These are phyloP conservation scores for Tetragonula clypearis DNA, from an alignment of 1,140 invertebrate genomes.

Conservation along the genomic window DNA sequence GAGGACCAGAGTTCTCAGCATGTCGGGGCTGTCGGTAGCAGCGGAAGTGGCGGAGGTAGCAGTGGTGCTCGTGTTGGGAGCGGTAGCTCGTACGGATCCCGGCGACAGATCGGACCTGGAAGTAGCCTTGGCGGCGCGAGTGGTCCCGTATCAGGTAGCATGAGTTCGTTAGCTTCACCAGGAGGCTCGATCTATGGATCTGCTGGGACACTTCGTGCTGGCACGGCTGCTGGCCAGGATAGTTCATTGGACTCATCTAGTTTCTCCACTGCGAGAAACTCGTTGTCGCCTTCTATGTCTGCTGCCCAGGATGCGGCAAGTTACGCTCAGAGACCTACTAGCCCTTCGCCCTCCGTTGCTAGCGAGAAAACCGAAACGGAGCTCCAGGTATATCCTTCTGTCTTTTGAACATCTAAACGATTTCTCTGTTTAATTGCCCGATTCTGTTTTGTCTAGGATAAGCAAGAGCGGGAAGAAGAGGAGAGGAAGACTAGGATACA, in stretches of 20 bases:
- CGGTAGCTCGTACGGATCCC: slow-evolving; percentile 79
- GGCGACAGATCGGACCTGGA: slow-evolving; percentile 72
- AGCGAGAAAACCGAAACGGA: slow-evolving; percentile 90
- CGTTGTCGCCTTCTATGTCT: slow-evolving; percentile 85
- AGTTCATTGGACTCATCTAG: slow-evolving; percentile 81
- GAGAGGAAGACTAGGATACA: slow-evolving; percentile 96
- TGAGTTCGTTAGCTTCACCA: slow-evolving; percentile 71
- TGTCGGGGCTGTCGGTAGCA: slow-evolving; percentile 67
- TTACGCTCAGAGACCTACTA: slow-evolving; percentile 88
- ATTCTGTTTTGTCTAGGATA: slow-evolving; percentile 83
- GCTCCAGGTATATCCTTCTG: slow-evolving; percentile 78
- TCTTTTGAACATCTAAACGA: accelerated
- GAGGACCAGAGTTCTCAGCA: slow-evolving; percentile 88
- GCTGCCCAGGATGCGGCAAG: slow-evolving; percentile 85
- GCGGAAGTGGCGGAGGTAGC: slow-evolving; percentile 70
- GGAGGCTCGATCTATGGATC: slow-evolving; percentile 81
- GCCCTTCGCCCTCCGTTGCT: slow-evolving; percentile 90
- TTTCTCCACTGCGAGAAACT: slow-evolving; percentile 83
- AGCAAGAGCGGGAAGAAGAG: slow-evolving; percentile 94
- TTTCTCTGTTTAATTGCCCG: accelerated
- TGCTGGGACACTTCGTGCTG: slow-evolving; percentile 71
- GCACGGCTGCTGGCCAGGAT: slow-evolving; percentile 64
- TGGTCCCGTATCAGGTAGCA: slow-evolving; percentile 62
- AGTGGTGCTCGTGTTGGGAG: slow-evolving; percentile 71
- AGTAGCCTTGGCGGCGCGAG: slow-evolving; percentile 62